A percentile compares a stretch with the other conserved stretches of the same genome.
phyloP scores from a whole-genome alignment of 2,113 vertebrate genomes.

The Bettongia penicillata region DNA sequence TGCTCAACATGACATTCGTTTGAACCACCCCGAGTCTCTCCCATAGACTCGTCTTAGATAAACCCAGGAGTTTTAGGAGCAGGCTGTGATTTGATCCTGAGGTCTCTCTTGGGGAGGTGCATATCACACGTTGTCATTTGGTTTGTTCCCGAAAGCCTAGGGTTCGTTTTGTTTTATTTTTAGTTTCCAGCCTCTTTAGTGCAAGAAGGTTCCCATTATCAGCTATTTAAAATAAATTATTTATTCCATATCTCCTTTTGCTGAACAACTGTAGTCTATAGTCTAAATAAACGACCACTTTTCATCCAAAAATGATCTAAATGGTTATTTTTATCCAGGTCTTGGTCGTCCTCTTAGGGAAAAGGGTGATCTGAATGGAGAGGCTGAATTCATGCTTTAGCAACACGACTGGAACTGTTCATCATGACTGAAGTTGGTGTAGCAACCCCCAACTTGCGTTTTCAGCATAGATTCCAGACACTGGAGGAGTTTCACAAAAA shows the following conservation, averaged over 20 bases:
- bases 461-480: background rate
- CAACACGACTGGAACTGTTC: background rate
- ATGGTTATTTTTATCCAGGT: slow-evolving; percentile 5
- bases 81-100: background rate
- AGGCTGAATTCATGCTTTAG: background rate
- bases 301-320: background rate
- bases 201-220: slow-evolving; percentile 13
- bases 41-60: background rate
- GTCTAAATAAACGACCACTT: background rate
- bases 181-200: background rate
- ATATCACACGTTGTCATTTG: background rate
- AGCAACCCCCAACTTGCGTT: background rate
- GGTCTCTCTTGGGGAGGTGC: background rate
- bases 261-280: background rate
- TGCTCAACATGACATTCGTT: background rate
- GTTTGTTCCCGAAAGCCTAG: slow-evolving; percentile 5
- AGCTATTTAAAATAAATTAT: background rate
- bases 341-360: slow-evolving; percentile 5
- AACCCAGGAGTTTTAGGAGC: no score
- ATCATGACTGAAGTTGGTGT: background rate
- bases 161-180: background rate
- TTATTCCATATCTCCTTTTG: background rate
- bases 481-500: background rate
- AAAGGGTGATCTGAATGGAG: background rate
- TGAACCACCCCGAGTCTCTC: background rate